A percentile compares a stretch with the other conserved stretches of the same genome.
Conservation (phyloP, 2,113 vertebrate genomes). For the Phasianus colchicus region DNA sequence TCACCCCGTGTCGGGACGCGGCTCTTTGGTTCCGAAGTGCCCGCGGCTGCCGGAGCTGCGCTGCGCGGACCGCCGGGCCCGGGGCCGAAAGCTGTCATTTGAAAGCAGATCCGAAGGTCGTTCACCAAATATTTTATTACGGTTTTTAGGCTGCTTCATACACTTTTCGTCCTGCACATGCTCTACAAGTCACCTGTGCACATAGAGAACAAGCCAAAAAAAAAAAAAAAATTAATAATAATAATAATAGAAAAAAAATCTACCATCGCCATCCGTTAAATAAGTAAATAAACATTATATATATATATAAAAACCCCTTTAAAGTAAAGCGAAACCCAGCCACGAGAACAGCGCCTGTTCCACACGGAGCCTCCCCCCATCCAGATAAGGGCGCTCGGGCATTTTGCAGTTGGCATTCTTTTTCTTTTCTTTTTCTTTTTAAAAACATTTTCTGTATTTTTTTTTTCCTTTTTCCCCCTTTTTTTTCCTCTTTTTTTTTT, state of each 20-base stretch:
- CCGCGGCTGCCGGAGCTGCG: conserved; percentile 14
- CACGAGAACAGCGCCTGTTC: conserved; percentile 83
- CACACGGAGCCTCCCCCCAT: conserved; percentile 80
- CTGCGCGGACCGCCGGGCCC: not conserved
- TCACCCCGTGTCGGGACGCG: not conserved
- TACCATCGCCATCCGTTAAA: conserved; percentile 92
- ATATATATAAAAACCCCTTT: conserved; percentile 84
- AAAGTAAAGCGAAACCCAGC: conserved; percentile 90
- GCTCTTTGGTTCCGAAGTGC: not conserved
- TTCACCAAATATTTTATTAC: conserved; percentile 87
- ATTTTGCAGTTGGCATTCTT: conserved; percentile 68
- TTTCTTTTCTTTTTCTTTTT: too few relatives aligned
- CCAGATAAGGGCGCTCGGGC: conserved; percentile 75
- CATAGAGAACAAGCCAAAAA: conserved; percentile 90
- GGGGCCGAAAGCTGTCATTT: conserved; percentile 21
- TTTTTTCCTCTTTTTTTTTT: too few relatives aligned
- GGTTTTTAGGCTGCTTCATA: conserved; percentile 84
- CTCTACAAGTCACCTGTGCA: conserved; percentile 89
- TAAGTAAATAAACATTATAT: conserved; percentile 97
- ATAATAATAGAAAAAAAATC: conserved; percentile 82
- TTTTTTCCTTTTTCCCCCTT: too few relatives aligned
- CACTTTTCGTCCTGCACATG: conserved; percentile 82
- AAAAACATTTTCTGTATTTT: too few relatives aligned
- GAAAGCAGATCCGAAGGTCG: conserved; percentile 71
- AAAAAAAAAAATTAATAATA: conserved; percentile 54